Conservation (phyloP, 2,888 invertebrate species). For the Tetragonula carbonaria region DNA sequence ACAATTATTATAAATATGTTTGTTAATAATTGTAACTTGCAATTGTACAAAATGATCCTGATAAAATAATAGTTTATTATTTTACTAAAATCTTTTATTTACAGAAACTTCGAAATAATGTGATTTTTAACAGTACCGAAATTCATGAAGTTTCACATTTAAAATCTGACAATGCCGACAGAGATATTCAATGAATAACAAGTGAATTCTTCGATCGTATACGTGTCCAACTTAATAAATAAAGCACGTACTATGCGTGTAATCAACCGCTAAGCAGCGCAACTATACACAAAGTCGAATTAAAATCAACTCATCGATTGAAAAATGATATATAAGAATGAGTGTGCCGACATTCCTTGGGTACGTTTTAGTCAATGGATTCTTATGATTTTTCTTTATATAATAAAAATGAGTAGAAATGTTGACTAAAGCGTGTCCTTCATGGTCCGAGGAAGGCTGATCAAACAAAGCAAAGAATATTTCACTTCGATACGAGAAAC, state of each 20-base stretch:
- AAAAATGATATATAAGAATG: background rate
- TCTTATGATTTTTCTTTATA: background rate
- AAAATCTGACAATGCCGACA: constrained; percentile 14
- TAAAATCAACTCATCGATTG: background rate
- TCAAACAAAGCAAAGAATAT: constrained; percentile 11
- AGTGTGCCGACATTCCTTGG: background rate
- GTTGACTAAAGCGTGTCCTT: constrained; percentile 25
- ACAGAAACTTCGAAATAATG: no score
- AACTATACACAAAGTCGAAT: background rate
- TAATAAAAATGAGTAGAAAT: background rate
- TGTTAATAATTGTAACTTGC: background rate
- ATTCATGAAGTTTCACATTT: background rate
- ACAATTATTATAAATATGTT: background rate
- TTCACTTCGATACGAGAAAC: background rate
- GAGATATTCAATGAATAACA: constrained; percentile 14
- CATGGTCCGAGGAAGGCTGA: constrained; percentile 19
- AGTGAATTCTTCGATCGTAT: constrained; percentile 47
- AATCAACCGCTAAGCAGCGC: constrained; percentile 14
- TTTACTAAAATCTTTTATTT: background rate
- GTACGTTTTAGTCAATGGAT: background rate
- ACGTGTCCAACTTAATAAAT: constrained; percentile 45
- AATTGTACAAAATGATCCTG: background rate
- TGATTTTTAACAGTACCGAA: background rate
- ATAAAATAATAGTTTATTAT: background rate
- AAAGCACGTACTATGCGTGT: constrained; percentile 24